Evolutionary conservation across 2,888 invertebrate genomes (phyloP).

Genomic region (Helleia helle): DNA sequence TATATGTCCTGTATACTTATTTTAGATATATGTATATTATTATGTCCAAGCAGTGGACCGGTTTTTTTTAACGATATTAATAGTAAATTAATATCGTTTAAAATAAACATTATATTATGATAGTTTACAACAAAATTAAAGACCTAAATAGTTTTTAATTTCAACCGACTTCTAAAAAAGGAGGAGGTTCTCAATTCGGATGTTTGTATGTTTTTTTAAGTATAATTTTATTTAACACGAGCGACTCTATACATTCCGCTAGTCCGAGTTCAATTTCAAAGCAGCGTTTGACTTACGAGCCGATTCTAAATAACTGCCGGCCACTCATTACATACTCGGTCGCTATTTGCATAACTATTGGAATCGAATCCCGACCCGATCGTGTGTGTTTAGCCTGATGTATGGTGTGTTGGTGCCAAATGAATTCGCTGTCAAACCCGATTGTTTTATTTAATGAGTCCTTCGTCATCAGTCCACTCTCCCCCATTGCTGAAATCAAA

Average conservation of each 20-base stretch:
- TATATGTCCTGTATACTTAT: no score
- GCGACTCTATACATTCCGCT: conserved; percentile 29
- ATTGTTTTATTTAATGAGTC: conserved; percentile 29
- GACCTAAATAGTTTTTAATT: no score
- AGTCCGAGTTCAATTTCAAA: conserved; percentile 45
- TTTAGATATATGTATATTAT: no score
- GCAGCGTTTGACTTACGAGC: conserved; percentile 67
- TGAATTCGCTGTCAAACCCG: conserved; percentile 39
- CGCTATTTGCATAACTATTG: conserved; percentile 73
- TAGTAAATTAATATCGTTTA: no score
- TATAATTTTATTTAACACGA: not conserved
- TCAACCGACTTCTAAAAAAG: no score
- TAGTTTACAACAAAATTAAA: no score
- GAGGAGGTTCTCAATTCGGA: no score
- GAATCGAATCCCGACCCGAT: conserved; percentile 52
- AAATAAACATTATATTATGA: no score
- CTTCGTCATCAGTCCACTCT: not conserved
- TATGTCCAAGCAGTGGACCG: no score
- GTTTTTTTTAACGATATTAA: no score
- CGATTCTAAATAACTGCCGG: conserved; percentile 67
- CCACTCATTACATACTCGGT: conserved; percentile 65
- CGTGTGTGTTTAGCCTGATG: conserved; percentile 68
- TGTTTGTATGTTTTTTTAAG: no score
- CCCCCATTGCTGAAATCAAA: no score
- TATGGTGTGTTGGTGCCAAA: conserved; percentile 54